Percentiles rank a stretch among this genome's conserved stretches.
These are phyloP conservation scores for Cinara cedri DNA, from an alignment of 2,888 invertebrate genomes.

Conservation along the genomic window DNA sequence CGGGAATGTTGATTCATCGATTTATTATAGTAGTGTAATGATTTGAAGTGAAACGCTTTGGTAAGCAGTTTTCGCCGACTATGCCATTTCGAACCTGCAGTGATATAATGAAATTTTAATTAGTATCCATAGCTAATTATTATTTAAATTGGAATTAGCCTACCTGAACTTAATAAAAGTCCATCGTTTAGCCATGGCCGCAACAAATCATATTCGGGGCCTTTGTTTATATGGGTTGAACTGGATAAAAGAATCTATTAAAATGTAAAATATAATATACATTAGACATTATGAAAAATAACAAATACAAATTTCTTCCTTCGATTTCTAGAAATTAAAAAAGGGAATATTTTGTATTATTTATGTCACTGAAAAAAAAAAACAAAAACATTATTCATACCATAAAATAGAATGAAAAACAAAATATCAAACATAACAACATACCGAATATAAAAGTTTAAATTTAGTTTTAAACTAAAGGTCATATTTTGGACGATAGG, in stretches of 20 bases:
- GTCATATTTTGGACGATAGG: too few species aligned
- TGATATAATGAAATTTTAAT: background rate
- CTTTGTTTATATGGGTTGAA: constrained; percentile 23
- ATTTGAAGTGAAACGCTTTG: constrained; percentile 74
- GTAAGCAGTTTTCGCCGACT: constrained; percentile 70
- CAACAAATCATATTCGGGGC: constrained; percentile 14
- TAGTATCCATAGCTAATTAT: background rate
- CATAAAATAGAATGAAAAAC: too few species aligned
- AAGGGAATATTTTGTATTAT: too few species aligned
- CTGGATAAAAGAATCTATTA: constrained; percentile 18
- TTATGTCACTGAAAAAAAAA: background rate
- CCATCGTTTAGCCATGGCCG: constrained; percentile 36
- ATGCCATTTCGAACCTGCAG: constrained; percentile 67
- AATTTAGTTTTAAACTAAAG: too few species aligned
- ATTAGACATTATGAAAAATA: too few species aligned
- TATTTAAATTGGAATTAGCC: background rate
- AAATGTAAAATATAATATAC: background rate
- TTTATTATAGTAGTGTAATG: constrained; percentile 71
- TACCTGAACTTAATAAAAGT: constrained; percentile 32
- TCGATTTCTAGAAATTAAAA: too few species aligned
- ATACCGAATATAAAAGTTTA: too few species aligned
- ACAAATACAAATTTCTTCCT: too few species aligned
- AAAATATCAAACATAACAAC: too few species aligned
- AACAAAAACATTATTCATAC: too few species aligned
- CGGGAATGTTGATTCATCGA: constrained; percentile 67